Evolutionary conservation across 2,113 vertebrate genomes (phyloP).

Genomic region (Charadrius vociferus): DNA sequence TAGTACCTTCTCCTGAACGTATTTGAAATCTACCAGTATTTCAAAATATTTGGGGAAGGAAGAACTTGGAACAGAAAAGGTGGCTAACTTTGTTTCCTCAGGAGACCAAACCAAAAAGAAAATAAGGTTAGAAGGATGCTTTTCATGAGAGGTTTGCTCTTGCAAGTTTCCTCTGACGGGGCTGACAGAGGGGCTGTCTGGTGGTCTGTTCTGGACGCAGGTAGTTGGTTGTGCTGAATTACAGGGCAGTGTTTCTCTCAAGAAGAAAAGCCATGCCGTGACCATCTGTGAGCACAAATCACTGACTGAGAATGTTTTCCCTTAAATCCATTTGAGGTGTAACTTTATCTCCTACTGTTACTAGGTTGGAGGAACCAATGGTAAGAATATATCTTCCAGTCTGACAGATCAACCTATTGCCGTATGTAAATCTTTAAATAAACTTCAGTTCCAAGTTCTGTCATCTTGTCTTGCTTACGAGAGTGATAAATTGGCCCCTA

Average conservation of each 20-base stretch:
- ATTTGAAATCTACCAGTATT: neutral
- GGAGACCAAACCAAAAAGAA: neutral
- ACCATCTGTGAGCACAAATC: neutral
- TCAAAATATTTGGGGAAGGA: neutral
- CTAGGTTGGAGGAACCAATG: conserved; percentile 78
- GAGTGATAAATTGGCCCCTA: conserved; percentile 72
- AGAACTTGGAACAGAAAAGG: neutral
- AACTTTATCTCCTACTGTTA: conserved; percentile 77
- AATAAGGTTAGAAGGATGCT: neutral
- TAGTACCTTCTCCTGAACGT: neutral
- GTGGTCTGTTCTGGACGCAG: neutral
- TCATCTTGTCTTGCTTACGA: conserved; percentile 52
- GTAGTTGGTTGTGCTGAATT: neutral
- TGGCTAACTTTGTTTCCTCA: neutral
- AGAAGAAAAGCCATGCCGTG: neutral
- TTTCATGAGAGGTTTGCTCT: neutral
- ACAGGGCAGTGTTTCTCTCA: neutral
- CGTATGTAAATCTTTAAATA: conserved; percentile 77
- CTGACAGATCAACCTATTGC: conserved; percentile 79
- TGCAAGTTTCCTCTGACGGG: neutral
- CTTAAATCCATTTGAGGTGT: conserved; percentile 49
- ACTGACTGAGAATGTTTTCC: conserved; percentile 2
- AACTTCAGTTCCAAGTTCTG: conserved; percentile 72
- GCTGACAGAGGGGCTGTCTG: neutral
- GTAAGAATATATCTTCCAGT: conserved; percentile 78